Conservation (phyloP, 2,888 invertebrate genomes). For the Dyspetes luteomarginatus region DNA sequence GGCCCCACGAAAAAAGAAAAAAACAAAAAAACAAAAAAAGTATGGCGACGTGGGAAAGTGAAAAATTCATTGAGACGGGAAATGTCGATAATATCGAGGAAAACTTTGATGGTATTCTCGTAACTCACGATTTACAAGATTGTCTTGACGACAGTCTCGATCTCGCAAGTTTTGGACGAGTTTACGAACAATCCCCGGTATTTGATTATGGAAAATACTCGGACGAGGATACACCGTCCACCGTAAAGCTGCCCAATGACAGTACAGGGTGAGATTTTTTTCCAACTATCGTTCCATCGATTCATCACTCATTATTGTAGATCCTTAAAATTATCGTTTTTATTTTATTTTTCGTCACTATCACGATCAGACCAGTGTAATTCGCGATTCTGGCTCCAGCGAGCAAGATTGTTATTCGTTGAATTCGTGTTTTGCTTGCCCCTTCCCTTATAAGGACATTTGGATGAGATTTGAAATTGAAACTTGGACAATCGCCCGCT, state of each 20-base stretch:
- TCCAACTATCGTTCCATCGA: conserved; percentile 1
- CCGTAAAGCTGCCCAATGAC: conserved; percentile 83
- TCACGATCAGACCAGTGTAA: conserved; percentile 23
- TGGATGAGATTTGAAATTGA: conserved; percentile 74
- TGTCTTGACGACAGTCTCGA: conserved; percentile 84
- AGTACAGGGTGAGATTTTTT: conserved; percentile 83
- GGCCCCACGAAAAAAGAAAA: conserved; percentile 38
- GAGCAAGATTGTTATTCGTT: conserved; percentile 56
- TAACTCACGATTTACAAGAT: conserved; percentile 85
- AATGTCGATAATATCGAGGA: conserved; percentile 75
- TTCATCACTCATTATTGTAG: neutral
- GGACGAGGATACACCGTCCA: conserved; percentile 82
- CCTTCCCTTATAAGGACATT: conserved; percentile 81
- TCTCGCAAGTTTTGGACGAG: conserved; percentile 83
- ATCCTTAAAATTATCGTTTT: neutral
- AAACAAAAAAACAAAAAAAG: conserved; percentile 76
- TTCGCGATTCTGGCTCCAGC: neutral
- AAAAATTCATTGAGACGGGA: conserved; percentile 76
- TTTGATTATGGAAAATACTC: conserved; percentile 81
- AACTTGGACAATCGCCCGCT: conserved; percentile 60
- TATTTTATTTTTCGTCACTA: conserved; percentile 15
- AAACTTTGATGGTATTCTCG: conserved; percentile 83
- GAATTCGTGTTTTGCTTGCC: conserved; percentile 49
- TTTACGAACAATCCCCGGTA: conserved; percentile 83
- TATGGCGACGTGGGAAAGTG: conserved; percentile 83